Percentiles rank a stretch among this genome's conserved stretches.
Evolutionary conservation across 2,888 invertebrate species (phyloP).

Genomic region (Monochamus alternatus): DNA sequence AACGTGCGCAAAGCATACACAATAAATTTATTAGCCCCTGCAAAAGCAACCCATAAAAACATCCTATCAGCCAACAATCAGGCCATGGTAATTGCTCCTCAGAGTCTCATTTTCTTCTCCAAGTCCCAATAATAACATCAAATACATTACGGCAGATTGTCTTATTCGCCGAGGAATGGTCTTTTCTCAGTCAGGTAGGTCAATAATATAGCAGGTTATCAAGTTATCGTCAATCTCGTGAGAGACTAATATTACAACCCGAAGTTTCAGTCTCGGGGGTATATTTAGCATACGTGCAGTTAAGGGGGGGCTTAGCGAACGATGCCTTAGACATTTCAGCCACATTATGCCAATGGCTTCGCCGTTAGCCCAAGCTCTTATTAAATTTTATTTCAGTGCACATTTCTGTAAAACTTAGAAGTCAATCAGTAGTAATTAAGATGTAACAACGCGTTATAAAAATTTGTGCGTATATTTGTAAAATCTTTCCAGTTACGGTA

Average conservation of each 20-base stretch:
- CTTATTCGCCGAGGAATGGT: constrained; percentile 11
- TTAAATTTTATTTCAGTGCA: not conserved
- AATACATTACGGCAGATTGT: constrained; percentile 26
- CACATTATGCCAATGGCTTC: constrained; percentile 4
- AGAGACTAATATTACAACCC: constrained; percentile 52
- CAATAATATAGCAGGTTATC: constrained; percentile 53
- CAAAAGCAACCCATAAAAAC: not conserved
- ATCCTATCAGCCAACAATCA: not conserved
- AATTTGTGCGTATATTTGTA: no score
- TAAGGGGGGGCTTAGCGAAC: constrained; percentile 29
- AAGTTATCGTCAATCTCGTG: constrained; percentile 53
- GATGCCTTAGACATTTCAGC: constrained; percentile 36
- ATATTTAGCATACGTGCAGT: constrained; percentile 53
- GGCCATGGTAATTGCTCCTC: constrained; percentile 7
- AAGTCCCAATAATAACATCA: constrained; percentile 23
- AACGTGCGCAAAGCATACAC: not conserved
- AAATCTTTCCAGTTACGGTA: no score
- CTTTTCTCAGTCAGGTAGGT: constrained; percentile 41
- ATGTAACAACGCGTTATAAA: no score
- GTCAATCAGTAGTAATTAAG: no score
- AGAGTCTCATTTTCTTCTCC: constrained; percentile 3
- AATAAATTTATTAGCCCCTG: no score
- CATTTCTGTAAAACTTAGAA: no score
- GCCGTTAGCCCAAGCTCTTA: not conserved
- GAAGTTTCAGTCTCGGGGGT: constrained; percentile 53